phyloP scores from a whole-genome alignment of 2,113 vertebrate species.

The Tupaia chinensis region DNA sequence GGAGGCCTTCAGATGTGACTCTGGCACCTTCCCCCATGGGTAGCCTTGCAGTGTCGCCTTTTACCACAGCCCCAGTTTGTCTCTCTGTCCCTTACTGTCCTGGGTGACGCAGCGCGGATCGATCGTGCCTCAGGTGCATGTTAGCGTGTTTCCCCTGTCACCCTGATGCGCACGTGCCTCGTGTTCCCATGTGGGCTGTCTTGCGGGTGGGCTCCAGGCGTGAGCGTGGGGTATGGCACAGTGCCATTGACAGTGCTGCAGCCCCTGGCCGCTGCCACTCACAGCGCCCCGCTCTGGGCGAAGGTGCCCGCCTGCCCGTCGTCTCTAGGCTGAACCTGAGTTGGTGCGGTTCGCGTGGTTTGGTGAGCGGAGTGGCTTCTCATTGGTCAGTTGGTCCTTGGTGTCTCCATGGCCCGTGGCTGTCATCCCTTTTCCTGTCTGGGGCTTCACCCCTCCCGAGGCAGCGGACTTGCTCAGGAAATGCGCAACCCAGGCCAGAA shows the following conservation, averaged over 20 bases:
- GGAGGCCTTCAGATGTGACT: too few species aligned
- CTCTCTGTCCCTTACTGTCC: too few species aligned
- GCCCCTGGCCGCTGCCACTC: too few species aligned
- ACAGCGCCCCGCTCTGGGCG: background rate
- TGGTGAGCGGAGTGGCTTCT: background rate
- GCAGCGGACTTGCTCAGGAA: background rate
- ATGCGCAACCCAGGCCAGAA: fast-evolving
- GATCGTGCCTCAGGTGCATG: background rate
- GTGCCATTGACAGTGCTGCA: background rate
- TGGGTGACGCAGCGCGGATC: too few species aligned
- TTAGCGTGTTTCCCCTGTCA: background rate
- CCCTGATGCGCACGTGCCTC: background rate
- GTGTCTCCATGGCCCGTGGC: background rate
- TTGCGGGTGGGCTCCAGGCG: background rate
- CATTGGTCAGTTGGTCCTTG: fast-evolving
- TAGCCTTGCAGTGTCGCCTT: too few species aligned
- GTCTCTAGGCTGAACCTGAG: background rate
- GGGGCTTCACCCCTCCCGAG: background rate
- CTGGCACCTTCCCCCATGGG: too few species aligned
- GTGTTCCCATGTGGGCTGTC: fast-evolving
- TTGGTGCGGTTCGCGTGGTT: fast-evolving
- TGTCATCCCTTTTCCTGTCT: background rate
- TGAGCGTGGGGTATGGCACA: fast-evolving
- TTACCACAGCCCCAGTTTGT: too few species aligned
- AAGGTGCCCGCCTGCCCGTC: too few species aligned